These are phyloP conservation scores for Mystacornis crossleyi DNA, from an alignment of 2,113 vertebrate species.

Conservation along the genomic window DNA sequence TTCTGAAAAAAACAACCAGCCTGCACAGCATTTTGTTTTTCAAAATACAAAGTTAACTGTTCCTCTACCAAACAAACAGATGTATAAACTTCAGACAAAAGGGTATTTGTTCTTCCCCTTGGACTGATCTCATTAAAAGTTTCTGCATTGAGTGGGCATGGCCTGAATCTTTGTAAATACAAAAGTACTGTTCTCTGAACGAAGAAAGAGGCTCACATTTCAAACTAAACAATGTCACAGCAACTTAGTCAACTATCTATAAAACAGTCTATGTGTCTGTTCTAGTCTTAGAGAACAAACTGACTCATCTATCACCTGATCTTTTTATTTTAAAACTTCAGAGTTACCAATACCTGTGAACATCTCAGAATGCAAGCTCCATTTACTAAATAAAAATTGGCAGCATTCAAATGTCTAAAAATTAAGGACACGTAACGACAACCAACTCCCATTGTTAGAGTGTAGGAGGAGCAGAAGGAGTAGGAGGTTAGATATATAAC, in stretches of 20 bases:
- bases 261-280: not conserved
- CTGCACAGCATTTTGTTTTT: not conserved
- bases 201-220: not conserved
- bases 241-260: not conserved
- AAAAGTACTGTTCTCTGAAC: not conserved
- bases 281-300: not conserved
- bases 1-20: not conserved
- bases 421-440: fast-evolving
- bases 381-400: not conserved
- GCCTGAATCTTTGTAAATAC: not conserved
- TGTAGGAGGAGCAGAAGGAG: not conserved
- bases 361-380: not conserved
- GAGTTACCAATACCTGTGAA: not conserved
- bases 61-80: not conserved
- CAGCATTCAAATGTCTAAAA: not conserved
- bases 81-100: not conserved
- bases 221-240: not conserved
- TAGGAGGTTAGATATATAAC: not conserved
- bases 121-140: not conserved
- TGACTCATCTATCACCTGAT: not conserved
- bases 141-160: not conserved
- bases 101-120: not conserved
- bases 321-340: not conserved
- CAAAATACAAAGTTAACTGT: not conserved
- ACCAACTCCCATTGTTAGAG: not conserved